These are phyloP conservation scores for Diachasma alloeum DNA, from an alignment of 1,140 invertebrate genomes.

Conservation along the genomic window DNA sequence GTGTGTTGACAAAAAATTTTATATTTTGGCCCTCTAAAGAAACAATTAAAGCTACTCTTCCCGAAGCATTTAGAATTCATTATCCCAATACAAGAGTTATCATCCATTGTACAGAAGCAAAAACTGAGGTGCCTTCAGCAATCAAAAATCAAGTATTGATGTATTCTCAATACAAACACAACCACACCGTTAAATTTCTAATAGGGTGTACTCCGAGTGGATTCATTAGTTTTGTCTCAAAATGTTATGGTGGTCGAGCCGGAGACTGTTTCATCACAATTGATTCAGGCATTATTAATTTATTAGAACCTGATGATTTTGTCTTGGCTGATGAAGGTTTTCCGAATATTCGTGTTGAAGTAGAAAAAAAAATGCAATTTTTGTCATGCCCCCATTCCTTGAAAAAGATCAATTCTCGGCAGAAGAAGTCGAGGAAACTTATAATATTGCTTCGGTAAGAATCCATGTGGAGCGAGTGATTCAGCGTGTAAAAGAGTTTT, in stretches of 20 bases:
- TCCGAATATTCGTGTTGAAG: constrained; percentile 16
- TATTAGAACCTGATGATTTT: constrained; percentile 45
- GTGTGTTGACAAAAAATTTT: constrained; percentile 12
- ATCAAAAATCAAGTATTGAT: constrained; percentile 24
- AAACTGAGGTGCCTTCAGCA: constrained; percentile 37
- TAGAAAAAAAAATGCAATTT: constrained; percentile 14
- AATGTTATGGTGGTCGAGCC: constrained; percentile 42
- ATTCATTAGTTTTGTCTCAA: constrained; percentile 44
- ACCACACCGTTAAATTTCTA: constrained; percentile 41
- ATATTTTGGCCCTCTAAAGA: constrained; percentile 33
- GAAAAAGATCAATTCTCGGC: constrained; percentile 8
- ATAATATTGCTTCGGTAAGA: neutral
- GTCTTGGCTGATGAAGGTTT: constrained; percentile 55
- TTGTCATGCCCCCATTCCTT: constrained; percentile 44
- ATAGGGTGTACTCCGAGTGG: constrained; percentile 47
- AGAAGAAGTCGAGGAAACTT: neutral
- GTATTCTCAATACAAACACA: constrained; percentile 40
- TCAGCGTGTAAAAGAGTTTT: neutral
- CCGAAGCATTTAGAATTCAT: constrained; percentile 37
- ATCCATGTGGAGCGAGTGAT: neutral
- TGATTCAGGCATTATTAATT: constrained; percentile 42
- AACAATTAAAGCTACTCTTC: constrained; percentile 33
- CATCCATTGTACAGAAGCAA: constrained; percentile 50
- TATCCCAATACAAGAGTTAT: constrained; percentile 44
- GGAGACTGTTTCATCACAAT: constrained; percentile 43